Evolutionary conservation across 2,888 invertebrate genomes (phyloP), one percentile per base, ranked within the genome.

Genomic region (Hydraecia micacea): DNA sequence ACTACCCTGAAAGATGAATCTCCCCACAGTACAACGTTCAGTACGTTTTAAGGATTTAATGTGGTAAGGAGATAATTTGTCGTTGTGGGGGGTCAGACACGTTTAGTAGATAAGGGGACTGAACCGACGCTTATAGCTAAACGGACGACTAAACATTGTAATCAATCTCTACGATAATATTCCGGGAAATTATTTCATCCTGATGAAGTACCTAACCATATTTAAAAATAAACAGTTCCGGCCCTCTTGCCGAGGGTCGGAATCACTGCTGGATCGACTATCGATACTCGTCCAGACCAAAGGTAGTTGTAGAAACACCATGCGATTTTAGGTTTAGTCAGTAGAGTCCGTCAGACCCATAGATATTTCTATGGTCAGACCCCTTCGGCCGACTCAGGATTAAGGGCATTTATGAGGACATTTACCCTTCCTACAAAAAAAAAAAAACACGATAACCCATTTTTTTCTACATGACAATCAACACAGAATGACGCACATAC

Each of bases 111-210:
- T 60, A 60, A 67, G 66, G 36, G 60, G 36, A 66, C 66, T 67
- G 21, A 79, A 67, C 52, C 66, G 9, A 73, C 52, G 63, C 39
- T 2, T 62, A 28, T 28, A 65, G 7, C 72, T 58, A 39, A 72
- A 46, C 46, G 46, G 28, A 25, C 28, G 42, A 63, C 52, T 46
- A 32, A 32, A 73, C 39, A 58, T 39, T 55, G 18, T 55, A 39
- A 46, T 39, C 9, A 58, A 66, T 58, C 9, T 28, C 15, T 32
- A 21, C 28, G 11, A 9, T 21, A 21, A 25, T 6, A 36, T 4
- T 55, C 6, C 7, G 49, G 63, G n/a, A 77, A 42, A 52, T 28
- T 0, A 46, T 28, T 25, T 21, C 6, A 28, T 18, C n/a, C 25
- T 63, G 25, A 65, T 49, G 11, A 42, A 21, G n/a, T 49, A 49